phyloP scores from a whole-genome alignment of 2,113 vertebrate genomes.

The Callipepla squamata region DNA sequence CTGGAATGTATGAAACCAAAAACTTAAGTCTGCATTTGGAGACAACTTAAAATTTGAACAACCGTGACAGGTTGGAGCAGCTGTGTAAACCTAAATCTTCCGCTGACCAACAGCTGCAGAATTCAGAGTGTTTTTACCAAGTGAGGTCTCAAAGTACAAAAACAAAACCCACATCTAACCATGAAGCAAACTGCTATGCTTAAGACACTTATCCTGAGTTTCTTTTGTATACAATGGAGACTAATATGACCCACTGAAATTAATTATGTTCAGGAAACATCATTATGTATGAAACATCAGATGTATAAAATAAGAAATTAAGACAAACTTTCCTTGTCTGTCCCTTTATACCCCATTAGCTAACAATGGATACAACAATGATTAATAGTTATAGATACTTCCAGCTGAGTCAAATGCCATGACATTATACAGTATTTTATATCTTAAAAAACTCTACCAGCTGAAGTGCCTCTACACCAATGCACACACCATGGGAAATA shows the following conservation, averaged over 20 bases:
- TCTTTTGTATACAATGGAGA: neutral
- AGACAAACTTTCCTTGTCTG: neutral
- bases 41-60: neutral
- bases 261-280: neutral
- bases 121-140: neutral
- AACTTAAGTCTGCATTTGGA: neutral
- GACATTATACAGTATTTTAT: neutral
- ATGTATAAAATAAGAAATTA: neutral
- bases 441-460: neutral
- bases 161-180: neutral
- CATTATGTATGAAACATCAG: neutral
- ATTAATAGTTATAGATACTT: neutral
- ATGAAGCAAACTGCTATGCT: neutral
- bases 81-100: neutral
- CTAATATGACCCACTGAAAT: neutral
- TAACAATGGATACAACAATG: neutral
- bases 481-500: neutral
- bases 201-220: neutral
- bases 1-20: neutral
- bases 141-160: neutral
- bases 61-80: neutral
- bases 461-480: neutral
- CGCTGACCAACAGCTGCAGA: neutral
- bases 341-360: neutral
- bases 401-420: neutral